Evolutionary conservation across 2,797 vertebrate species (phyloP).

Genomic region (Scyliorhinus canicula): DNA sequence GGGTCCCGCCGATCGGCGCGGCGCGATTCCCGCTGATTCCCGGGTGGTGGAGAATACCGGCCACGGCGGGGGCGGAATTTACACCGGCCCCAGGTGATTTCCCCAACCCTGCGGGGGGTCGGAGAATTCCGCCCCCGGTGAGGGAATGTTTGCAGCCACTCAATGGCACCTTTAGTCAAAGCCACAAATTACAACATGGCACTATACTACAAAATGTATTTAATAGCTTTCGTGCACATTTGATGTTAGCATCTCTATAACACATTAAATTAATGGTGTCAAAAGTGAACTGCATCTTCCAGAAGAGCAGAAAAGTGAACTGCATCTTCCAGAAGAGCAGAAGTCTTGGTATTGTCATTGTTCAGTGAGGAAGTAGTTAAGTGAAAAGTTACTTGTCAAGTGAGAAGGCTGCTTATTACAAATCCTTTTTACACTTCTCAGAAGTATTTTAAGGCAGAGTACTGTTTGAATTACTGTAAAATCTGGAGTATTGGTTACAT

Average conservation of each 20-base stretch:
- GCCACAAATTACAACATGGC: neutral
- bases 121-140: too few species aligned
- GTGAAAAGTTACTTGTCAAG: too few species aligned
- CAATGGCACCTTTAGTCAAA: neutral
- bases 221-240: conserved; percentile 4
- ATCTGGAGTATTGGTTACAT: neutral
- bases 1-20: too few species aligned
- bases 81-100: too few species aligned
- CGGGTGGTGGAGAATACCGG: too few species aligned
- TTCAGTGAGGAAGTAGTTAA: neutral
- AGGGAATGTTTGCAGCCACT: neutral
- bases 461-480: neutral
- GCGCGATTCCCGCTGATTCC: too few species aligned
- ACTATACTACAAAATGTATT: neutral
- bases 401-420: neutral
- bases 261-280: neutral
- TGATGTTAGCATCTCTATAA: neutral
- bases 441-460: neutral
- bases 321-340: neutral
- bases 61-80: too few species aligned
- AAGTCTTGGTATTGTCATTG: neutral
- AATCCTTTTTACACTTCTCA: neutral
- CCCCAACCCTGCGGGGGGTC: too few species aligned
- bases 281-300: neutral
- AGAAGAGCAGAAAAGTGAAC: neutral